These are phyloP conservation scores for Champsocephalus esox DNA, from an alignment of 2,797 vertebrate genomes.

Conservation along the genomic window DNA sequence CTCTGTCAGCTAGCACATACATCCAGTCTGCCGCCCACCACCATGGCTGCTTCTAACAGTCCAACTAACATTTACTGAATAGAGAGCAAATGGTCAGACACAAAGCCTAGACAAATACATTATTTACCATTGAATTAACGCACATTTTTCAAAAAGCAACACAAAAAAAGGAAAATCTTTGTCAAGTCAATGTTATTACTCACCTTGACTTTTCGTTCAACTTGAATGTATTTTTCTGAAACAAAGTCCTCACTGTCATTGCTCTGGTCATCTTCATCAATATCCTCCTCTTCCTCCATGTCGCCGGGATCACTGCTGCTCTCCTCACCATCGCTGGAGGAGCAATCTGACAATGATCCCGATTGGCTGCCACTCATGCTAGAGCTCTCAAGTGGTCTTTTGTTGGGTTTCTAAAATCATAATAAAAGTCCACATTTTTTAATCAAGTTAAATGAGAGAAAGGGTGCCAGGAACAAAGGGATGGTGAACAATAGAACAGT, in stretches of 20 bases:
- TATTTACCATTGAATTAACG: not conserved
- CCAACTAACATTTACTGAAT: constrained; percentile 40
- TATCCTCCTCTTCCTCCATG: constrained; percentile 88
- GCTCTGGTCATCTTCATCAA: constrained; percentile 87
- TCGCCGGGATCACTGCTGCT: constrained; percentile 94
- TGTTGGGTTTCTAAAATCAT: constrained; percentile 85
- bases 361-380: constrained; percentile 93
- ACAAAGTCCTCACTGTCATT: constrained; percentile 91
- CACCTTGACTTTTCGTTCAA: constrained; percentile 86
- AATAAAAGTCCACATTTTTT: constrained; percentile 34
- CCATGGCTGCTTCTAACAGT: constrained; percentile 55
- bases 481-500: not conserved
- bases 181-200: not conserved
- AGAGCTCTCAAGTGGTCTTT: constrained; percentile 88
- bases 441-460: constrained; percentile 4
- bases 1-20: constrained; percentile 67
- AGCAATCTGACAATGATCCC: constrained; percentile 91
- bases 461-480: not conserved
- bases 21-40: constrained; percentile 62
- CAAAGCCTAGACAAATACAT: not conserved
- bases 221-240: constrained; percentile 86
- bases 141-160: not conserved
- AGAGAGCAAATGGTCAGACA: constrained; percentile 10
- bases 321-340: constrained; percentile 89
- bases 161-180: not conserved